Base-by-base conservation (phyloP, 2,797 vertebrate species). In the Enteromius mattozi region DNA sequence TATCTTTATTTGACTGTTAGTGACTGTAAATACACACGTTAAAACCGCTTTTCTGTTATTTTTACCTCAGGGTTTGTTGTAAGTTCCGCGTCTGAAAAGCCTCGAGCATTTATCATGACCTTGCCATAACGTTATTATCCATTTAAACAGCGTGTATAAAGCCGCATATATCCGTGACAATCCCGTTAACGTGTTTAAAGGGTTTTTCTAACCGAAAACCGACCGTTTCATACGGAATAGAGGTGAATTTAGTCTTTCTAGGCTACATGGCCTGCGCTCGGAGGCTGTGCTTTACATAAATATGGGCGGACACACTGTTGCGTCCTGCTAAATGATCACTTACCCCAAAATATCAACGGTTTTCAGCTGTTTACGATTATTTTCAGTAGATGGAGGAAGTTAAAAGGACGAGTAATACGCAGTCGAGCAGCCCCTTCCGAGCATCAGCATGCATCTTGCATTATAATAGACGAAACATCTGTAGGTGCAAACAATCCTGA, bases 51-150 rank as follows among this genome's bases (percentile, higher is more conserved):
- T 30, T 21, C 37, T 77, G 78, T 80, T 81, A 33, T 89, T 90
- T 87, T 94, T 95, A 95, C 95, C 94, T 95, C 90, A 89, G 90
- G 90, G 56, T 47, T 82, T 88, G 89, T 92, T 88, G 85, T 89
- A 88, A 96, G 94, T 95, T 96, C 95, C 95, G 95, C 91, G 94
- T 96, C 94, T 92, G 91, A 93, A 93, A 91, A 94, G 92, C 91
- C 83, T 93, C 92, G 89, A 91, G 91, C 92, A 89, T 92, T 93
- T 92, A 93, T 92, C 91, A 87, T 91, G 93, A 94, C 93, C 89
- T 92, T 92, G 90, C 92, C 93, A 96, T 95, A 90, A 93, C 92
- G 92, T 24, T 77, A 17, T 59, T 88, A 90, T 33, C 40, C 7
- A 63, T 85, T 91, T 89, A 91, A 90, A 74, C 83, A 76, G 51